Conservation (phyloP, 2,113 vertebrate genomes). For the Callipepla squamata region DNA sequence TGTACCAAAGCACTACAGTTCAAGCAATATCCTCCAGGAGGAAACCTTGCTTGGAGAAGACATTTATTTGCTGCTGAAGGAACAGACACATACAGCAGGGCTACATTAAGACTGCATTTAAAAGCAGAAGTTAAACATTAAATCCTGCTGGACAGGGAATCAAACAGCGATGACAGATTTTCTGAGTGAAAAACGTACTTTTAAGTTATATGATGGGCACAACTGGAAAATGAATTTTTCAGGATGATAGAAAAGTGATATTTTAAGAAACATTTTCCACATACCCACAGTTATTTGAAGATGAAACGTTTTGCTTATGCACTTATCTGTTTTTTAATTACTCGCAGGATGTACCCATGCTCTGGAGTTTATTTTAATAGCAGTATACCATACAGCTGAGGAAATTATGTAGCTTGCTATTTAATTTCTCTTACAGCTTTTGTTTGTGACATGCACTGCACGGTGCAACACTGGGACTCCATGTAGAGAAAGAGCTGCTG, state of each 20-base stretch:
- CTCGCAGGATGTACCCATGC: background rate
- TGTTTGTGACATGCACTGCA: background rate
- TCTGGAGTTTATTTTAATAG: background rate
- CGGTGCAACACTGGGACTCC: background rate
- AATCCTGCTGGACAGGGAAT: background rate
- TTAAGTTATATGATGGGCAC: background rate
- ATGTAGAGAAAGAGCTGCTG: background rate
- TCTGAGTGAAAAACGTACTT: background rate
- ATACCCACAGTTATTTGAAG: background rate
- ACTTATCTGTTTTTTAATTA: background rate
- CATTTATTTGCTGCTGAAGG: background rate
- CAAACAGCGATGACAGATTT: background rate
- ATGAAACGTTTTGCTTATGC: background rate
- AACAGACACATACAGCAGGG: fast-evolving
- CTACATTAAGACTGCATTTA: background rate
- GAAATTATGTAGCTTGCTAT: background rate
- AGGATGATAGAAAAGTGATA: background rate
- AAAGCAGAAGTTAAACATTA: background rate
- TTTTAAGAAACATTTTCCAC: background rate
- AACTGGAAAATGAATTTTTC: background rate
- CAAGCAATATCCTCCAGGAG: no score
- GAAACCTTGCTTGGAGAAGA: no score
- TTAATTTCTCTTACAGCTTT: background rate
- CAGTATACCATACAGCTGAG: background rate
- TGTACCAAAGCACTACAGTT: no score